A percentile compares a stretch with the other conserved stretches of the same genome.
Evolutionary conservation across 1,140 invertebrate species (phyloP).

Genomic region (Sipha flava): DNA sequence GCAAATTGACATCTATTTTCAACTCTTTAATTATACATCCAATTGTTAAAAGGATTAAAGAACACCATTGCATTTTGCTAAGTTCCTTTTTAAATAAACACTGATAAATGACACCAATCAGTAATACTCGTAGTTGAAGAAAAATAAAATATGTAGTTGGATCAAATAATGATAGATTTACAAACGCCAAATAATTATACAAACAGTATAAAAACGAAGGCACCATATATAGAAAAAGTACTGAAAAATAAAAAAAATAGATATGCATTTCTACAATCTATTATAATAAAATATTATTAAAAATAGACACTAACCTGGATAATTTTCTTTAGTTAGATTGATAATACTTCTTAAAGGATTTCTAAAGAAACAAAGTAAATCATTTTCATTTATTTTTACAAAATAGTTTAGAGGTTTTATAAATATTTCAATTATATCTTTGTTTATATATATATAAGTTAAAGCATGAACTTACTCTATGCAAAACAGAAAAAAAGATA

Average conservation of each 20-base stretch:
- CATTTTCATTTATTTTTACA: too few species aligned
- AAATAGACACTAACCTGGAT: neutral
- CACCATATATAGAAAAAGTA: conserved; percentile 64
- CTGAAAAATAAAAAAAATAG: conserved; percentile 36
- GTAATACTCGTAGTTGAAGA: conserved; percentile 84
- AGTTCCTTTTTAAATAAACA: conserved; percentile 79
- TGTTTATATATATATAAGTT: too few species aligned
- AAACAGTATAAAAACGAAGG: conserved; percentile 85
- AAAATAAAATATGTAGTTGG: conserved; percentile 90
- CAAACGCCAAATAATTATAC: conserved; percentile 91
- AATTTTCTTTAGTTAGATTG: neutral
- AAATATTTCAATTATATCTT: too few species aligned
- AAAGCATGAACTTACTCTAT: conserved; percentile 63
- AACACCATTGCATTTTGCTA: conserved; percentile 78
- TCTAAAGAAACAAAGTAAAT: neutral
- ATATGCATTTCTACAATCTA: neutral
- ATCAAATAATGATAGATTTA: conserved; percentile 82
- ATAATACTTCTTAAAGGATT: neutral
- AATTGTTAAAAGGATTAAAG: conserved; percentile 71
- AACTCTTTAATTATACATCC: conserved; percentile 90
- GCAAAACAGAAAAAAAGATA: conserved; percentile 63
- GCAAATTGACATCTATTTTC: conserved; percentile 48
- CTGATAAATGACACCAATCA: conserved; percentile 88
- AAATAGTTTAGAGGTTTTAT: too few species aligned
- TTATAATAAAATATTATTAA: too few species aligned